These are phyloP conservation scores for Zaprionus lineosus DNA, from an alignment of 2,888 invertebrate species.

Conservation along the genomic window DNA sequence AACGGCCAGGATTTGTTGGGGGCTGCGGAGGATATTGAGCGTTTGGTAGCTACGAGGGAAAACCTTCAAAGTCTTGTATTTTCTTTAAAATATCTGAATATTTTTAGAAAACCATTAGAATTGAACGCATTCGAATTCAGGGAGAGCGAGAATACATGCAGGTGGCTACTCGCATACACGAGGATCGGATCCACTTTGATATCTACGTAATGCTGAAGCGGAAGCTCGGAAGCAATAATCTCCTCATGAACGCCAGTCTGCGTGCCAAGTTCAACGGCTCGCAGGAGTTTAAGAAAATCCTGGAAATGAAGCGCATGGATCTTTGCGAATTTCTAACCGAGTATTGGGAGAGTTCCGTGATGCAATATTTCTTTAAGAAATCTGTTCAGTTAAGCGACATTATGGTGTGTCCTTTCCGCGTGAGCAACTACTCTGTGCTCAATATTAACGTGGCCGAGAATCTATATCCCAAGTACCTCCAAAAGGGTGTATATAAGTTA, in stretches of 20 bases:
- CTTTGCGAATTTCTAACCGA: slow-evolving; percentile 56
- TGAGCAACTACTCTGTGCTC: slow-evolving; percentile 46
- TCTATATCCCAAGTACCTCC: slow-evolving; percentile 30
- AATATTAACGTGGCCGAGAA: slow-evolving; percentile 34
- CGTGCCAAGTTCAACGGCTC: slow-evolving; percentile 1
- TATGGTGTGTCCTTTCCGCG: slow-evolving; percentile 48
- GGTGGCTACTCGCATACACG: slow-evolving; percentile 16
- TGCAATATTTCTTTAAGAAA: slow-evolving; percentile 47
- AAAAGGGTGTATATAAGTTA: slow-evolving; percentile 55
- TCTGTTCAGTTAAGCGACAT: slow-evolving; percentile 20
- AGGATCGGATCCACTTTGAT: slow-evolving; percentile 44
- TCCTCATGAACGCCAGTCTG: slow-evolving; percentile 55
- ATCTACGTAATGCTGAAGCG: slow-evolving; percentile 30
- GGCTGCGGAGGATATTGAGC: too few species aligned
- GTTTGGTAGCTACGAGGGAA: too few species aligned
- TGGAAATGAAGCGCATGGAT: slow-evolving; percentile 46
- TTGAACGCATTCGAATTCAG: slow-evolving; percentile 29
- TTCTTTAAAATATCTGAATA: neutral
- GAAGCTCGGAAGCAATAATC: slow-evolving; percentile 54
- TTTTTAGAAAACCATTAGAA: slow-evolving; percentile 9
- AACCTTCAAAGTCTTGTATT: neutral
- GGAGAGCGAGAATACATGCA: slow-evolving; percentile 44
- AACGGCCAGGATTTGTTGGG: neutral
- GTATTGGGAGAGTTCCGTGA: slow-evolving; percentile 14
- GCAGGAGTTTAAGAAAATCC: slow-evolving; percentile 20